Evolutionary conservation across 1,140 invertebrate genomes (phyloP).

Genomic region (Octopus bimaculoides): DNA sequence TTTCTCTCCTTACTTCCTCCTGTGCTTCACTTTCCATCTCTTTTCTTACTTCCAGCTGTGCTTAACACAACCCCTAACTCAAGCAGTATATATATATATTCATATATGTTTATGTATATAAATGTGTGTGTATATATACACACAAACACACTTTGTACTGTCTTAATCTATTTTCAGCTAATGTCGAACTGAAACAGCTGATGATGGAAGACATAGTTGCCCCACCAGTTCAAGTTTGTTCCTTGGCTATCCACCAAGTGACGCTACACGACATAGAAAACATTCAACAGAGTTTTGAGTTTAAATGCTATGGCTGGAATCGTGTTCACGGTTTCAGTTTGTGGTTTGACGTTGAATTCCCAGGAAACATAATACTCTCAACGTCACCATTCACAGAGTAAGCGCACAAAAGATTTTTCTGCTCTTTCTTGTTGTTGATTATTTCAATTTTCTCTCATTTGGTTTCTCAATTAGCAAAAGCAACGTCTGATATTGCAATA

Average conservation of each 20-base stretch:
- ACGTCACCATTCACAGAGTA: conserved; percentile 4
- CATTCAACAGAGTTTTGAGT: background rate
- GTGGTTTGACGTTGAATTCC: conserved; percentile 7
- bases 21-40: too few species aligned
- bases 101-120: too few species aligned
- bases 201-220: conserved; percentile 3
- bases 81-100: too few species aligned
- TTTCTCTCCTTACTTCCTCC: too few species aligned
- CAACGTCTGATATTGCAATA: too few species aligned
- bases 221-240: background rate
- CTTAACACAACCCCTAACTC: too few species aligned
- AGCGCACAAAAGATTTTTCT: background rate
- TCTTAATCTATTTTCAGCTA: background rate
- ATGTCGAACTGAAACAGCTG: background rate
- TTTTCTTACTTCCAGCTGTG: too few species aligned
- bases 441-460: too few species aligned
- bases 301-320: background rate
- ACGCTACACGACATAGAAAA: background rate
- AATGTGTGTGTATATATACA: too few species aligned
- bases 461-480: too few species aligned
- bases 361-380: background rate
- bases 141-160: too few species aligned
- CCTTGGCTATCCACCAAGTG: background rate
- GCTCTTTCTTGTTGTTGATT: too few species aligned
- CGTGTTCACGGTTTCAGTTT: conserved; percentile 1